phyloP scores from a whole-genome alignment of 2,888 invertebrate species.

The Linyphia triangularis region DNA sequence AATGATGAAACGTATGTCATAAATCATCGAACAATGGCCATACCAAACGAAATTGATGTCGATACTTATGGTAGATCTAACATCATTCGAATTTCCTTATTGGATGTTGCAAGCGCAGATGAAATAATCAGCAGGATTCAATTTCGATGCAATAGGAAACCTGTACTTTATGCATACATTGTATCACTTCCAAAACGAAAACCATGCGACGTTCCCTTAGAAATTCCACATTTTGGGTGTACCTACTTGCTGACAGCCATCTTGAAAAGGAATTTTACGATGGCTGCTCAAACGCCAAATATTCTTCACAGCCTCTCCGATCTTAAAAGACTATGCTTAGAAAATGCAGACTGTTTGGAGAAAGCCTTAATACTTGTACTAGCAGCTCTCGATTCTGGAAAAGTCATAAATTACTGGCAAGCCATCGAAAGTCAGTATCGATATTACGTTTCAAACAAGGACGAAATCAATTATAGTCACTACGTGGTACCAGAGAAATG shows the following conservation, averaged over 20 bases:
- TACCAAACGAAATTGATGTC: no score
- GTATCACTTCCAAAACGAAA: not conserved
- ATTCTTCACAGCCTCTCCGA: not conserved
- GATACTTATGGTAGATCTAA: slow-evolving; percentile 61
- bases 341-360: slow-evolving; percentile 39
- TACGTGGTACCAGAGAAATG: slow-evolving; percentile 61
- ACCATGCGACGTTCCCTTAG: not conserved
- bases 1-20: not conserved
- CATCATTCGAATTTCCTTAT: slow-evolving; percentile 43
- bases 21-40: slow-evolving; percentile 28
- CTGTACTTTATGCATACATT: slow-evolving; percentile 47
- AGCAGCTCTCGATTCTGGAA: slow-evolving; percentile 55
- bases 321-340: not conserved
- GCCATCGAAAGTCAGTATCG: slow-evolving; percentile 24
- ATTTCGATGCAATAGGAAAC: slow-evolving; percentile 39
- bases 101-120: not conserved
- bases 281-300: slow-evolving; percentile 21
- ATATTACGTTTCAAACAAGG: slow-evolving; percentile 22
- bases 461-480: slow-evolving; percentile 44
- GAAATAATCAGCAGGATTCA: slow-evolving; percentile 59
- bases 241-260: slow-evolving; percentile 59
- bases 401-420: slow-evolving; percentile 53
- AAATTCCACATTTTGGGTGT: slow-evolving; percentile 49
- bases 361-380: slow-evolving; percentile 59
- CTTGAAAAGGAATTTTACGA: slow-evolving; percentile 58